Percentiles rank a stretch among this genome's conserved stretches.
Evolutionary conservation across 2,888 invertebrate species (phyloP).

Genomic region (Idaea dimidiata): DNA sequence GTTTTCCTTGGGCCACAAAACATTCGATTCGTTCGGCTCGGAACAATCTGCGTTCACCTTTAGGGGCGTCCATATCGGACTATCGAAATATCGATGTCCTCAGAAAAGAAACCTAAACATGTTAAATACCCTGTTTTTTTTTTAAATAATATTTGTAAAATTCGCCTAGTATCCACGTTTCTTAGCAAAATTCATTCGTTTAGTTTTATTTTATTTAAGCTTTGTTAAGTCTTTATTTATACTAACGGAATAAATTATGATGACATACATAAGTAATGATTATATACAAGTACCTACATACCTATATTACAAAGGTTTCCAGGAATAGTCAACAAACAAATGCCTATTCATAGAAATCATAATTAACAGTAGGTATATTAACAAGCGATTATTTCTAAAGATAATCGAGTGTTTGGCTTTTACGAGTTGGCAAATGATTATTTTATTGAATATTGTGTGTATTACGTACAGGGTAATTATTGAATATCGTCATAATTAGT

Average conservation of each 20-base stretch:
- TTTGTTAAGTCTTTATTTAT: not conserved
- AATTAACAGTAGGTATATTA: not conserved
- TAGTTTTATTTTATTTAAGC: not conserved
- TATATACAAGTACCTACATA: not conserved
- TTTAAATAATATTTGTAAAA: no score
- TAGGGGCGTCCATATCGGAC: no score
- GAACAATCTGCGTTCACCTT: no score
- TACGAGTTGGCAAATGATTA: not conserved
- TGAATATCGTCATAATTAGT: no score
- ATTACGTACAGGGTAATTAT: not conserved
- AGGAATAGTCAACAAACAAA: not conserved
- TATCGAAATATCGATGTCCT: no score
- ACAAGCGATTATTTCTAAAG: not conserved
- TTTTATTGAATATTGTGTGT: not conserved
- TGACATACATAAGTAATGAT: not conserved
- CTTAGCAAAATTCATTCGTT: not conserved
- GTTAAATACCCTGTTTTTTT: no score
- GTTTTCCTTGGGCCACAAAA: no score
- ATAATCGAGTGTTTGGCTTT: not conserved
- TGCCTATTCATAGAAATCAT: not conserved
- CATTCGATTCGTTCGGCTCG: no score
- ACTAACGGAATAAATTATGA: not conserved
- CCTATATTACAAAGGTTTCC: not conserved
- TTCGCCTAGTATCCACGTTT: not conserved
- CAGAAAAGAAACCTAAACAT: no score